phyloP scores from a whole-genome alignment of 2,888 invertebrate genomes.

The Leptopterna dolabrata region DNA sequence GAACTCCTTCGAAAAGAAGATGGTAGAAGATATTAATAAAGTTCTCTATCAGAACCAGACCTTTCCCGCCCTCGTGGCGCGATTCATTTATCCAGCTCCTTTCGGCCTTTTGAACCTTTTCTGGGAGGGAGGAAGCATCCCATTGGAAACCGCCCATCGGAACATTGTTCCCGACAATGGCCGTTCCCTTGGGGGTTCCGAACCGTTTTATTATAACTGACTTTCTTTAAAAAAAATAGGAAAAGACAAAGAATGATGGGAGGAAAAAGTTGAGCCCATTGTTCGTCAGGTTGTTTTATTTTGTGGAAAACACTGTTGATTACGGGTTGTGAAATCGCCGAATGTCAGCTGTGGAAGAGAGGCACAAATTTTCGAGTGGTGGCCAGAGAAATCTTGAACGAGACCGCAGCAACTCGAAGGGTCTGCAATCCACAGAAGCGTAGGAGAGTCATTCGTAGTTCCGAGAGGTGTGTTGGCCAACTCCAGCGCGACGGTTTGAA shows the following conservation, averaged over 20 bases:
- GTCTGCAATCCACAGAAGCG: no score
- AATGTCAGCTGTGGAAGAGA: no score
- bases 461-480: no score
- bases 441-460: no score
- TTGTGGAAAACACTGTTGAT: no score
- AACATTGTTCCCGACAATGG: conserved; percentile 1
- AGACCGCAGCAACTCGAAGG: no score
- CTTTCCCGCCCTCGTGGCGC: background rate
- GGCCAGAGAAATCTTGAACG: no score
- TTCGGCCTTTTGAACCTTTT: background rate
- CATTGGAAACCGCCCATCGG: background rate
- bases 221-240: background rate
- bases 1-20: background rate
- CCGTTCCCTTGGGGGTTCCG: background rate
- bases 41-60: conserved; percentile 37
- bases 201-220: background rate
- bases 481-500: no score
- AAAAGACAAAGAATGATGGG: background rate
- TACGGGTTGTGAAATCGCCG: no score
- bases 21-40: conserved; percentile 38
- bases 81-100: conserved; percentile 28
- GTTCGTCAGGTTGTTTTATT: no score
- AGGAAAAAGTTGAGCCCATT: background rate
- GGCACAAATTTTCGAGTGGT: no score
- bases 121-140: background rate